Base-by-base conservation (phyloP, 2,888 invertebrate species). In the Parascotia fuliginaria region DNA sequence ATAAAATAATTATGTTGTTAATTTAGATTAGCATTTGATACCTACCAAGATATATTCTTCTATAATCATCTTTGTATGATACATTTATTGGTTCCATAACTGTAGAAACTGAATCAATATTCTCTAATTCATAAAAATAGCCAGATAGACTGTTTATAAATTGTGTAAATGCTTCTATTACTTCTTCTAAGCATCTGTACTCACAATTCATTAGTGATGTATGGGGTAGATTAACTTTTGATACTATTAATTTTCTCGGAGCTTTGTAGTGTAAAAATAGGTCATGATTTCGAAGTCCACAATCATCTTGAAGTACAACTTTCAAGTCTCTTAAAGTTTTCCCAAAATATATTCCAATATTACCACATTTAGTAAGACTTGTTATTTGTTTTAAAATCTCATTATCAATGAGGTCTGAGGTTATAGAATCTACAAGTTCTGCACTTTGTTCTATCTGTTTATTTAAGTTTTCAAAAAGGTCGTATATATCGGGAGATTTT, bases 31-130 rank as follows among this genome's bases (percentile, higher is more conserved):
- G 19, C 5, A 19, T 2, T 22, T 36, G 24, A 9, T 42, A 43
- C 48, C 59, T 61, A 91, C 91, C 89, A 43, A 92, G 55, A 28
- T 77, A 55, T 60, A 92, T 84, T 75, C 79, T 84, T 60, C 91
- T 81, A 54, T 77, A 90, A 42, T 87, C 79, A 65, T 90, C 86
- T 69, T 84, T 88, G 43, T 81, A 87, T 31, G 85, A 73, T 42
- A 81, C 79, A 38, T 78, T 70, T 9, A 73, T 32, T 1, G 91
- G 91, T 53, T 92, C 91, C 76, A 86, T 77, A 1, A 92, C 71
- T 9, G 74, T 76, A 65, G 87, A 91, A 45, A 60, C 65, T 12
- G 62, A 55, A 60, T 89, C 86, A 47, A 91, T 83, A 29, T 60
- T 63, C 42, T 89, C 87, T 41, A 92, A 72, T 64, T 87, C 84